Base-by-base conservation (phyloP, 2,888 invertebrate genomes). In the Phalera bucephala region DNA sequence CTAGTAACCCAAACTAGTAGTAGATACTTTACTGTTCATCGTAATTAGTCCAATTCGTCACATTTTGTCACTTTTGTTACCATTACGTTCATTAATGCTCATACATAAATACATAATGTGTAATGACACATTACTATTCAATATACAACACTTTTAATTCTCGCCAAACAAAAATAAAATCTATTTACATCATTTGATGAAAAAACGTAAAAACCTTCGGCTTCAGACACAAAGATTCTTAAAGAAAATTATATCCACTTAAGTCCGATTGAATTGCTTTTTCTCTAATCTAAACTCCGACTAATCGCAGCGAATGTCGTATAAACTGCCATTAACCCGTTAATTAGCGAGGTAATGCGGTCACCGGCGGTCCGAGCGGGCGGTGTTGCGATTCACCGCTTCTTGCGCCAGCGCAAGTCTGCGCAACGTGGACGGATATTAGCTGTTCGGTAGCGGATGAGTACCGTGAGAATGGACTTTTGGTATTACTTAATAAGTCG, bases 311-410 rank as follows among this genome's bases (percentile, higher is more conserved):
- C 12, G 52, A 39, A 52, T 52, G 40, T 42, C 25, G 22, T 19
- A 27, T 26, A 45, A 34, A 48, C 36, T 30, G 44, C 36, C 25
- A 49, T 52, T 52, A 14, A 14, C 44, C 40, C 41, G 40, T 55
- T 54, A 58, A 58, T 56, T 52, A 45, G 38, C 9, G 12, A 31
- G 30, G 32, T 52, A 57, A 54, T 52, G 46, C 42, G 52, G 45
- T 40, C 49, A 40, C 37, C n/a, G n/a, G 12, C 9, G 13, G 17
- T 35, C 23, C 12, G 29, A 10, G 19, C 6, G 10, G 7, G 8
- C 21, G 35, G 60, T 49, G 45, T 45, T 45, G 44, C 30, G 43
- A 50, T 54, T 52, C 40, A 43, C 45, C 36, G 44, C 19, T 55
- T 36, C 35, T 45, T 20, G 33, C 21, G 29, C 42, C 8, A 14